Percentiles rank a stretch among this genome's conserved stretches.
Conservation (phyloP, 2,888 invertebrate species). For the Spilarctia lutea region DNA sequence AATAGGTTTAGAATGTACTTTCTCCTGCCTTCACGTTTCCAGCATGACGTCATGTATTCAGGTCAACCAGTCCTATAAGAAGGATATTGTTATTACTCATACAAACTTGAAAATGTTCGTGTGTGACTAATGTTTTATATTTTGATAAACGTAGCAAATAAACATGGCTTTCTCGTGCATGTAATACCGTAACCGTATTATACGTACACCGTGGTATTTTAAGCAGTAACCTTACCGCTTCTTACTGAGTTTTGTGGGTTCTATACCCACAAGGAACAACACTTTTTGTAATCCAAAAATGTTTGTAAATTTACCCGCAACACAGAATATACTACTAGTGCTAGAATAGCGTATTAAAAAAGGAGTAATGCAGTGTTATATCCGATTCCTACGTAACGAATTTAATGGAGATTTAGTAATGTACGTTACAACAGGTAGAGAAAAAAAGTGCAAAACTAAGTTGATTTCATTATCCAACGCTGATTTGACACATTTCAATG, state of each 20-base stretch:
- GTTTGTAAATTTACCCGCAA: too few relatives aligned
- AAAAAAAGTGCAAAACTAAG: too few relatives aligned
- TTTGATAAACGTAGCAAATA: not conserved
- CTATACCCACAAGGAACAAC: too few relatives aligned
- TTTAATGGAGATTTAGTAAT: not conserved
- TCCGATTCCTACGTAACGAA: not conserved
- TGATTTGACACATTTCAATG: not conserved
- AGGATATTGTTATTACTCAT: slow-evolving; percentile 34
- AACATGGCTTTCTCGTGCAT: not conserved
- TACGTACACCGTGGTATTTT: too few relatives aligned
- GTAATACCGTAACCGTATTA: too few relatives aligned
- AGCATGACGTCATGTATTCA: slow-evolving; percentile 44
- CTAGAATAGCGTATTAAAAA: too few relatives aligned
- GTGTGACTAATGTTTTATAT: not conserved
- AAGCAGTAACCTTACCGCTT: too few relatives aligned
- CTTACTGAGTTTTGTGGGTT: too few relatives aligned
- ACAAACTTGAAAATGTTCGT: not conserved
- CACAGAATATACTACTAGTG: too few relatives aligned
- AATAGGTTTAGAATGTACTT: slow-evolving; percentile 66
- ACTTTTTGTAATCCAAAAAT: too few relatives aligned
- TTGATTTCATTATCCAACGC: too few relatives aligned
- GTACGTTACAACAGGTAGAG: not conserved
- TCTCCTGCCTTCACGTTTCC: slow-evolving; percentile 53
- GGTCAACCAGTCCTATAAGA: slow-evolving; percentile 52
- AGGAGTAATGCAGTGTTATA: too few relatives aligned